Conservation (phyloP, 2,113 vertebrate species). For the Muntiacus muntjak region DNA sequence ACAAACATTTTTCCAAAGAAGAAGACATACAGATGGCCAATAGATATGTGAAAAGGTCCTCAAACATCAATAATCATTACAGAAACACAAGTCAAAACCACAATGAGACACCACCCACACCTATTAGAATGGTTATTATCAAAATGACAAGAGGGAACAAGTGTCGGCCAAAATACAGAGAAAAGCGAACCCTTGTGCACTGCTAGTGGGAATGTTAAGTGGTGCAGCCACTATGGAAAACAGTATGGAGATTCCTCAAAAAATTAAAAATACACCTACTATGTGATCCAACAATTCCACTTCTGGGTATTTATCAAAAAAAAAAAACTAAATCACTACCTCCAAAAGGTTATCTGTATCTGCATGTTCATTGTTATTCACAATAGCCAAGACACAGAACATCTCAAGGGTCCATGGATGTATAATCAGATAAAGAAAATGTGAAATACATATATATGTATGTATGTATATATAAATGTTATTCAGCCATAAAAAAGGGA, state of each 20-base stretch:
- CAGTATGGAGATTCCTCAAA: not conserved
- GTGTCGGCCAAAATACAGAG: not conserved
- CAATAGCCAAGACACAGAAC: not conserved
- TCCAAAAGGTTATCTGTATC: not conserved
- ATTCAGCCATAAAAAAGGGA: not conserved
- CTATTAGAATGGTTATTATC: not conserved
- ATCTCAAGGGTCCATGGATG: not conserved
- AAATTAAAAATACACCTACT: not conserved
- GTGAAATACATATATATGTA: not conserved
- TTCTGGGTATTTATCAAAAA: not conserved
- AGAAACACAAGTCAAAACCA: not conserved
- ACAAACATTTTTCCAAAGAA: not conserved
- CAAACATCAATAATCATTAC: not conserved
- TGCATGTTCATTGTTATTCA: not conserved
- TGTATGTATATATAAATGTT: not conserved
- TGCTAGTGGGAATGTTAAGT: not conserved
- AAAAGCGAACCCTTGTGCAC: not conserved
- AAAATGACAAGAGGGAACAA: not conserved
- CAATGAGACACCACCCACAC: not conserved
- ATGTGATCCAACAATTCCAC: not conserved
- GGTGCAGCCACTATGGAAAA: not conserved
- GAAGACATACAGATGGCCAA: not conserved
- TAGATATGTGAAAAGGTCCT: not conserved
- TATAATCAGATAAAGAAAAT: not conserved
- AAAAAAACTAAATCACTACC: not conserved